These are phyloP conservation scores for Conchocele bisecta DNA, from an alignment of 2,888 invertebrate genomes.

Conservation along the genomic window DNA sequence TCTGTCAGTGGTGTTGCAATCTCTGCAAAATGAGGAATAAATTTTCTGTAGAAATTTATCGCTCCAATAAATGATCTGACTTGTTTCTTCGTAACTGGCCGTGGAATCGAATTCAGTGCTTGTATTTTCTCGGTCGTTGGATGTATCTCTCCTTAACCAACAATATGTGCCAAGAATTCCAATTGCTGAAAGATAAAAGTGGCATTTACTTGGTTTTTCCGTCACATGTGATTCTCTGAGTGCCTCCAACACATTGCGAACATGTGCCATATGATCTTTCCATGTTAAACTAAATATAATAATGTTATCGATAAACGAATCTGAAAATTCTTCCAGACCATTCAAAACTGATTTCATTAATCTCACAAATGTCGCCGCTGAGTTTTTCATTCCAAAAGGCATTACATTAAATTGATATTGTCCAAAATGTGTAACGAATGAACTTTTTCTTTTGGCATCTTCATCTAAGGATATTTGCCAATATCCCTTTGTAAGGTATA, in stretches of 20 bases:
- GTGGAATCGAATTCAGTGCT: constrained; percentile 15
- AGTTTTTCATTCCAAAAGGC: constrained; percentile 7
- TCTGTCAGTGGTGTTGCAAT: constrained; percentile 37
- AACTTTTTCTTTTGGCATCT: neutral
- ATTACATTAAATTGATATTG: constrained; percentile 1
- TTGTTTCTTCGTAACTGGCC: constrained; percentile 19
- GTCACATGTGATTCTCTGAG: constrained; percentile 3
- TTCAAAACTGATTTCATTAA: neutral
- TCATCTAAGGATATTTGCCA: constrained; percentile 26
- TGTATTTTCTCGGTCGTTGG: constrained; percentile 16
- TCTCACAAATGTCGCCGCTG: neutral
- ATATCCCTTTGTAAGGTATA: constrained; percentile 37
- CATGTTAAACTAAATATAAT: constrained; percentile 6
- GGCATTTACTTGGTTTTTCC: constrained; percentile 27
- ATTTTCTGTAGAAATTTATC: constrained; percentile 36
- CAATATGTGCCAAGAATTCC: constrained; percentile 18
- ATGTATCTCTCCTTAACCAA: constrained; percentile 13
- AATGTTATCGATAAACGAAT: neutral
- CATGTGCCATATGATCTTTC: neutral
- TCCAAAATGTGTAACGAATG: neutral
- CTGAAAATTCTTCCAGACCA: neutral
- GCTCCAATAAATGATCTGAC: constrained; percentile 33
- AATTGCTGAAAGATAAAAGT: constrained; percentile 18
- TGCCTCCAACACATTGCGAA: neutral
- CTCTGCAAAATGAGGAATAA: constrained; percentile 39